Percentiles rank a stretch among this genome's conserved stretches.
phyloP scores from a whole-genome alignment of 2,888 invertebrate genomes.

The Philaethria dido region DNA sequence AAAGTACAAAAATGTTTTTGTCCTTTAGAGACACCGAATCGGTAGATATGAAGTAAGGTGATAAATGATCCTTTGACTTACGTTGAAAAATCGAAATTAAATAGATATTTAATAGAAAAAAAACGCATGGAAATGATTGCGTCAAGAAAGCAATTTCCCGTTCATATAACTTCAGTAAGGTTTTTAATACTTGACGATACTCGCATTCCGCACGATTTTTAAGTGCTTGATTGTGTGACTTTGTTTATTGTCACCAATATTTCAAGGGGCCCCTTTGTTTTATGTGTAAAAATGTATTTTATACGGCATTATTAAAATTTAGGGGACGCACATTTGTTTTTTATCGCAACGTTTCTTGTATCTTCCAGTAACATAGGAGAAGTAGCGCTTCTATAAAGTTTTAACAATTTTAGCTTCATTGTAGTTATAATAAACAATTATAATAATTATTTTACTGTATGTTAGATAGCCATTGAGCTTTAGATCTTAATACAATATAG shows the following conservation, averaged over 20 bases:
- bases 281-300: conserved; percentile 27
- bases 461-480: too few species aligned
- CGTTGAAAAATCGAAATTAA: too few species aligned
- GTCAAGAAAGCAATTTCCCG: neutral
- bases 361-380: neutral
- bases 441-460: too few species aligned
- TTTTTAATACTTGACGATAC: conserved; percentile 74
- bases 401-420: too few species aligned
- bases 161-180: conserved; percentile 29
- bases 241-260: conserved; percentile 79
- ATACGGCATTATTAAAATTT: conserved; percentile 23
- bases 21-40: too few species aligned
- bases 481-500: too few species aligned
- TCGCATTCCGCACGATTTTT: conserved; percentile 69
- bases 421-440: too few species aligned
- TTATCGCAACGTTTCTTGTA: neutral
- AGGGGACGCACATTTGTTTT: conserved; percentile 17
- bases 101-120: neutral
- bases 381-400: too few species aligned
- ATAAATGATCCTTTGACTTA: too few species aligned
- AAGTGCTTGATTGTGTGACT: conserved; percentile 76
- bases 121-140: neutral
- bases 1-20: too few species aligned
- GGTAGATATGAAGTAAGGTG: too few species aligned
- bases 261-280: conserved; percentile 48